Evolutionary conservation across 64 coral and sea anemone genomes (phyloP).

Genomic region (Montipora cactus): DNA sequence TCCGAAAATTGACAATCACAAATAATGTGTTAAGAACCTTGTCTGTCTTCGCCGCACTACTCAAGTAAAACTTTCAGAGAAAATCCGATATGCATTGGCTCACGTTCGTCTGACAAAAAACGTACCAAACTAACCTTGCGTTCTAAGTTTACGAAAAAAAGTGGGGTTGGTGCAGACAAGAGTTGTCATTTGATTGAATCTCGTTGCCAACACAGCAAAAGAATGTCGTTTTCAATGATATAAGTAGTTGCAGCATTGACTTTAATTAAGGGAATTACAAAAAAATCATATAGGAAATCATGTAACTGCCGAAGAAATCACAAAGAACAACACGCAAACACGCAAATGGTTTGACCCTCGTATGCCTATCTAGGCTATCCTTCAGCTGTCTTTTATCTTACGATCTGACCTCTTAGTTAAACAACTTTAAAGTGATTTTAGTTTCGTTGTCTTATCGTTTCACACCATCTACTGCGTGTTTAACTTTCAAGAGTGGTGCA

Average conservation of each 20-base stretch:
- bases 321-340: slow-evolving; percentile 74
- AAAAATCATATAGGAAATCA: slow-evolving; percentile 73
- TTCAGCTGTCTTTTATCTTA: slow-evolving; percentile 60
- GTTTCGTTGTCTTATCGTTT: slow-evolving; percentile 87
- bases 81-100: too few relatives aligned
- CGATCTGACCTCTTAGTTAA: slow-evolving; percentile 70
- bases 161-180: background rate
- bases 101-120: too few relatives aligned
- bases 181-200: slow-evolving; percentile 42
- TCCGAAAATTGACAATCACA: too few relatives aligned
- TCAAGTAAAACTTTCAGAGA: too few relatives aligned
- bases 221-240: slow-evolving; percentile 90
- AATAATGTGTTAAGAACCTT: too few relatives aligned
- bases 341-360: background rate
- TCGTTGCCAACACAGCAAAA: slow-evolving; percentile 76
- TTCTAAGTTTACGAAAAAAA: background rate
- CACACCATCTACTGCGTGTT: slow-evolving; percentile 86
- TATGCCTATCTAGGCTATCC: background rate
- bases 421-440: slow-evolving; percentile 64
- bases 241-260: slow-evolving; percentile 86
- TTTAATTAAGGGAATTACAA: slow-evolving; percentile 94
- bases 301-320: slow-evolving; percentile 38
- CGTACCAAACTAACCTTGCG: background rate
- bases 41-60: too few relatives aligned
- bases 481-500: slow-evolving; percentile 81